Conservation (phyloP, 2,888 invertebrate genomes). For the Ennomos quercinarius region DNA sequence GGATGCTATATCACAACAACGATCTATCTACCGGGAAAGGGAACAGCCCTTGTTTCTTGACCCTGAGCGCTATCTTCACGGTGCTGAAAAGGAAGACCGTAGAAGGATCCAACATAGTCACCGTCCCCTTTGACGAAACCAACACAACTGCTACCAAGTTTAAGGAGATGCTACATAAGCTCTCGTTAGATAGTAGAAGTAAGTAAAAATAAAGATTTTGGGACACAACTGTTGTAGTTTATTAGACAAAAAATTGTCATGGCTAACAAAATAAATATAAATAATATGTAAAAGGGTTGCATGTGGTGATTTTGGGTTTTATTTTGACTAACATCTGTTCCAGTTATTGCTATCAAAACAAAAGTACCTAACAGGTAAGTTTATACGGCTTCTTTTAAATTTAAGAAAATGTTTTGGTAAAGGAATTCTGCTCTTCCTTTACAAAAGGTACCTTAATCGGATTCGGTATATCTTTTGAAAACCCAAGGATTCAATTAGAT, state of each 20-base stretch:
- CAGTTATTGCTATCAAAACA: no score
- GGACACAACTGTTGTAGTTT: slow-evolving; percentile 22
- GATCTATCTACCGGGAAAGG: slow-evolving; percentile 86
- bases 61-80: slow-evolving; percentile 88
- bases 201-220: slow-evolving; percentile 73
- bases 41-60: slow-evolving; percentile 92
- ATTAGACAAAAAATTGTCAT: background rate
- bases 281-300: slow-evolving; percentile 3
- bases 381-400: no score
- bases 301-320: slow-evolving; percentile 7
- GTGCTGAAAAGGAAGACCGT: slow-evolving; percentile 73
- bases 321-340: slow-evolving; percentile 2
- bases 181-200: slow-evolving; percentile 89
- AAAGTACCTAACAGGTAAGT: no score
- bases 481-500: no score
- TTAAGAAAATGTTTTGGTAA: no score
- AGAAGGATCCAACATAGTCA: slow-evolving; percentile 76
- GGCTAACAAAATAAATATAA: slow-evolving; percentile 6
- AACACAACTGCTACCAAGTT: slow-evolving; percentile 83
- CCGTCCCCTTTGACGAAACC: slow-evolving; percentile 88
- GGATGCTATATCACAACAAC: slow-evolving; percentile 90
- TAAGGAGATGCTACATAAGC: slow-evolving; percentile 84
- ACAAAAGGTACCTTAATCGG: no score
- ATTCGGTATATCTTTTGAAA: no score
- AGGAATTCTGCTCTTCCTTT: no score